A percentile compares a stretch with the other conserved stretches of the same genome.
Conservation (phyloP, 1,140 invertebrate genomes). For the Drosophila bipectinata region DNA sequence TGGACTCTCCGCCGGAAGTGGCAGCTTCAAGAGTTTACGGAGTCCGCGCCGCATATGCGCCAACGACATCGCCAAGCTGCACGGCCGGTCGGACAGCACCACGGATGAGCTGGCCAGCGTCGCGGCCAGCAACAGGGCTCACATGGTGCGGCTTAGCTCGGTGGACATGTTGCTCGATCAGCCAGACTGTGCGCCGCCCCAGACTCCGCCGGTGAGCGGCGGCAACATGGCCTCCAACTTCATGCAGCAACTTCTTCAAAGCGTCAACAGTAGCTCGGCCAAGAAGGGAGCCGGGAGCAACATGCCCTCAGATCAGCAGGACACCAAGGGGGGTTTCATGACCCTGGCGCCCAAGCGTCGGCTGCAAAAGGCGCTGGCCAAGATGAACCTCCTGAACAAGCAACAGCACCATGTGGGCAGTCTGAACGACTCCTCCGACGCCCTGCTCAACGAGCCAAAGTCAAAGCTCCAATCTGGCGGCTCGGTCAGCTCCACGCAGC, state of each 20-base stretch:
- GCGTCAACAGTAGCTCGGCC: slow-evolving; percentile 82
- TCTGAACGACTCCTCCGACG: slow-evolving; percentile 69
- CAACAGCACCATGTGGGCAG: slow-evolving; percentile 84
- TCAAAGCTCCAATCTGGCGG: slow-evolving; percentile 52
- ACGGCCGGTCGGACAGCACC: slow-evolving; percentile 73
- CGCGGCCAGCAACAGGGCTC: slow-evolving; percentile 52
- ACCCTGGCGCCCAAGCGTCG: slow-evolving; percentile 93
- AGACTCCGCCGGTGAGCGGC: slow-evolving; percentile 57
- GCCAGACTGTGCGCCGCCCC: slow-evolving; percentile 69
- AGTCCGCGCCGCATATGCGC: slow-evolving; percentile 81
- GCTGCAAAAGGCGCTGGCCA: slow-evolving; percentile 94
- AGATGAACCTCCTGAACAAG: slow-evolving; percentile 96
- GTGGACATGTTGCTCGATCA: slow-evolving; percentile 80
- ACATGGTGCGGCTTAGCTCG: slow-evolving; percentile 74
- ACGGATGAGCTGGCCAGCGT: slow-evolving; percentile 53
- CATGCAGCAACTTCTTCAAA: slow-evolving; percentile 77
- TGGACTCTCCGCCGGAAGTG: slow-evolving; percentile 35
- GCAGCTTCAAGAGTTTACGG: slow-evolving; percentile 60
- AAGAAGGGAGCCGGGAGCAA: slow-evolving; percentile 85
- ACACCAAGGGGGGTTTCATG: slow-evolving; percentile 91
- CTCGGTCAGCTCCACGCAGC: slow-evolving; percentile 57
- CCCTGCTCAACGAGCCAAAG: slow-evolving; percentile 62
- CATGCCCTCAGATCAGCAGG: slow-evolving; percentile 69
- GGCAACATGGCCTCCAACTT: slow-evolving; percentile 75
- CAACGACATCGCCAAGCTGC: slow-evolving; percentile 82